Evolutionary conservation across 1,140 invertebrate genomes (phyloP), one percentile per base, ranked within the genome.

Genomic region (Drosophila ironensis): DNA sequence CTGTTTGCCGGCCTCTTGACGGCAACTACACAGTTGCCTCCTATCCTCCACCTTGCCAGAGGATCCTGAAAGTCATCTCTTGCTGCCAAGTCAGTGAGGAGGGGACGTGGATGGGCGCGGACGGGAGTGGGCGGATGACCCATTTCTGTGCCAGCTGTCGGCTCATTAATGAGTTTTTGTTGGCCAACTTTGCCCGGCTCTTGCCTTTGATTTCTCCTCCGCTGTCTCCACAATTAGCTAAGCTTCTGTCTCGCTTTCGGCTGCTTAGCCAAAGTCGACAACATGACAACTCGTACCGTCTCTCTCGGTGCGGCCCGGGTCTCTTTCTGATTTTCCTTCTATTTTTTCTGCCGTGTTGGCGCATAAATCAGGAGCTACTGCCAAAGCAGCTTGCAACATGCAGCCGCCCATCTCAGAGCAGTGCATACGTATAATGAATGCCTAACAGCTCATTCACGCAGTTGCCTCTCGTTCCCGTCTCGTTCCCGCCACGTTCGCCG

Each of bases 101-200:
- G n/a, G n/a, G n/a, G n/a, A n/a, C n/a, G n/a, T n/a, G n/a, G n/a
- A n/a, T n/a, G n/a, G n/a, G n/a, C n/a, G n/a, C n/a, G n/a, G n/a
- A n/a, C n/a, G n/a, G n/a, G n/a, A n/a, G n/a, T n/a, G n/a, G n/a
- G n/a, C n/a, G n/a, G n/a, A n/a, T 84, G 59, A 56, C 57, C 69
- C 63, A 77, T 77, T 78, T 84, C 57, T 44, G 17, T 7, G 54
- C 51, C 63, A 64, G 63, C 54, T 76, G 72, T 68, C 40, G 71
- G 47, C 71, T 81, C 80, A 84, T 82, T 82, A 82, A 84, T 82
- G 80, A 84, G 56, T 70, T 61, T 72, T 78, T 84, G 69, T 77
- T 73, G 53, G 19, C 41, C 54, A 48, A 71, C 54, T 50, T 54
- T 53, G 37, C 27, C 44, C 16, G 60, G 46, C 41, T 57, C 30